Conservation (phyloP, 2,888 invertebrate species). For the Bursaphelenchus okinawaensis region DNA sequence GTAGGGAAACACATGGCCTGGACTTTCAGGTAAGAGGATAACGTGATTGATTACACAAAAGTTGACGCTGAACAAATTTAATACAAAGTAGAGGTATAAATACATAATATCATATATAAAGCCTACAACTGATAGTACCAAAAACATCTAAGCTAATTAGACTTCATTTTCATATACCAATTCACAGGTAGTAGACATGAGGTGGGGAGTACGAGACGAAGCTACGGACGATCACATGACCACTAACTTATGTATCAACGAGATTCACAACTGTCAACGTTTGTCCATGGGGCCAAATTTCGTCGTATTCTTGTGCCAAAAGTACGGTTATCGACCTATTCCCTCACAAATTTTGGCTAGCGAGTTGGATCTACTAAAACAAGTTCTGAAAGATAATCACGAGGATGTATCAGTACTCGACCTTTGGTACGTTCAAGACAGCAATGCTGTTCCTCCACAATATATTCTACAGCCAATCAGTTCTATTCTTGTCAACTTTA, state of each 20-base stretch:
- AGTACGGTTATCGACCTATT: conserved; percentile 94
- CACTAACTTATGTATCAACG: conserved; percentile 92
- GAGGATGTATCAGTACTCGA: conserved; percentile 66
- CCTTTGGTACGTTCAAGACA: conserved; percentile 91
- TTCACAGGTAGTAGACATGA: conserved; percentile 89
- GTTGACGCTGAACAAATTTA: background rate
- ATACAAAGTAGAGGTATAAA: background rate
- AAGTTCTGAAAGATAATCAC: conserved; percentile 66
- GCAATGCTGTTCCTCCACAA: conserved; percentile 88
- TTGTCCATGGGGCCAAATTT: conserved; percentile 96
- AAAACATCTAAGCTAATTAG: too few species aligned
- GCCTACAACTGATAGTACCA: background rate
- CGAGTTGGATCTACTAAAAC: conserved; percentile 78
- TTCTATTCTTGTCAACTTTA: conserved; percentile 90
- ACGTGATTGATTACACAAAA: background rate
- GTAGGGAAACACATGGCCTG: conserved; percentile 88
- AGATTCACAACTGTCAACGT: conserved; percentile 93
- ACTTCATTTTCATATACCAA: background rate
- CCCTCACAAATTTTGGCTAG: conserved; percentile 88
- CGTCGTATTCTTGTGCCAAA: conserved; percentile 75
- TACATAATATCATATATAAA: background rate
- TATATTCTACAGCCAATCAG: conserved; percentile 93
- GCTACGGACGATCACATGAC: conserved; percentile 96
- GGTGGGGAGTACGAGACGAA: conserved; percentile 92
- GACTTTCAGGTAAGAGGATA: conserved; percentile 99